A percentile compares a stretch with the other conserved stretches of the same genome.
These are phyloP conservation scores for Mus minutoides DNA, from an alignment of 2,797 vertebrate species.

Conservation along the genomic window DNA sequence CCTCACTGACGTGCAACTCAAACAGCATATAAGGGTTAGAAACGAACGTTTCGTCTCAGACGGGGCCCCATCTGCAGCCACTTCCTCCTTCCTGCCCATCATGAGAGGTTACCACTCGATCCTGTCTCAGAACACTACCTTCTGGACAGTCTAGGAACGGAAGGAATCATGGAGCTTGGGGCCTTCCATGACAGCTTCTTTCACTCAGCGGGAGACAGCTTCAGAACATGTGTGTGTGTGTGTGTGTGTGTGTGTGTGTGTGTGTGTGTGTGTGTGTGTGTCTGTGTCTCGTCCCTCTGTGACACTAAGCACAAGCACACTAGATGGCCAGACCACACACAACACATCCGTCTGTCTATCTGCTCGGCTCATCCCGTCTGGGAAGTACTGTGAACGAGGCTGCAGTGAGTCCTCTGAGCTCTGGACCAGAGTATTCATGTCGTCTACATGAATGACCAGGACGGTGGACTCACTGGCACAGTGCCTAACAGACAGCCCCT, in stretches of 20 bases:
- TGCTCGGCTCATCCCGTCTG: neutral
- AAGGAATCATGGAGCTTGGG: accelerated
- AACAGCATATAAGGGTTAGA: neutral
- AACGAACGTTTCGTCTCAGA: neutral
- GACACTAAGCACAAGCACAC: neutral
- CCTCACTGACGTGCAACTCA: neutral
- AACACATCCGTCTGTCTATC: neutral
- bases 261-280: accelerated
- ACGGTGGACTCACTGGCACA: neutral
- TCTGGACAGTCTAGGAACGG: neutral
- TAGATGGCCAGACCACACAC: neutral
- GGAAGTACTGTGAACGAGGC: neutral
- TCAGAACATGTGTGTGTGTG: accelerated
- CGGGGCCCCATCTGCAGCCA: neutral
- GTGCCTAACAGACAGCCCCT: neutral
- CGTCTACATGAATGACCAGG: neutral
- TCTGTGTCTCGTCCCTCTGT: neutral
- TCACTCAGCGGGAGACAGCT: neutral
- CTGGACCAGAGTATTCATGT: neutral
- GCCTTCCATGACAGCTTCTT: neutral
- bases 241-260: accelerated
- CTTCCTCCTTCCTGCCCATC: neutral
- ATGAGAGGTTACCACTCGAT: no score
- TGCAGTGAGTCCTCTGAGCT: neutral
- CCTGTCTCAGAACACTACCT: neutral